phyloP scores from a whole-genome alignment of 2,797 vertebrate genomes.

The Alosa sapidissima region DNA sequence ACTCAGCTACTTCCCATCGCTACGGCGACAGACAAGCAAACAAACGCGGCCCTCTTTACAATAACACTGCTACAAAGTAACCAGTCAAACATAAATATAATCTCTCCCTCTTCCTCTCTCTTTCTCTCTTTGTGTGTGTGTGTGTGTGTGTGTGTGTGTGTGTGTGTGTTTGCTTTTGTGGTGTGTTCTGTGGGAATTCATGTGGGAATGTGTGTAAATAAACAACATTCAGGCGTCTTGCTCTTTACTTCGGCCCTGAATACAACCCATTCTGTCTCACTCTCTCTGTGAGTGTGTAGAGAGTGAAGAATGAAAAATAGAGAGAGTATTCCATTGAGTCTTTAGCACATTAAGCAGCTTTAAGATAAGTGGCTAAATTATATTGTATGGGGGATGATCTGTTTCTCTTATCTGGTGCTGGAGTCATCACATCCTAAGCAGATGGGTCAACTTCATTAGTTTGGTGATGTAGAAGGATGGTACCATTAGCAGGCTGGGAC shows the following conservation, averaged over 20 bases:
- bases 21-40: slow-evolving; percentile 15
- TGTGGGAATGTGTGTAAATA: neutral
- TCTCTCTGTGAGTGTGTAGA: neutral
- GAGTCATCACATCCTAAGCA: neutral
- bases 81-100: slow-evolving; percentile 3
- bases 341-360: neutral
- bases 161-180: neutral
- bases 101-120: too few relatives aligned
- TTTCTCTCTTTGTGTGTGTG: neutral
- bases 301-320: neutral
- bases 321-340: neutral
- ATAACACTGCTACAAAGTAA: slow-evolving; percentile 9
- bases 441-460: neutral
- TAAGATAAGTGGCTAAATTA: neutral
- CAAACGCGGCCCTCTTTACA: neutral
- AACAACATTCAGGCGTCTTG: neutral
- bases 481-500: neutral
- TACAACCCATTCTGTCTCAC: neutral
- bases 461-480: neutral
- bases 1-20: neutral
- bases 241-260: neutral
- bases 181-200: slow-evolving; percentile 2
- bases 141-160: neutral
- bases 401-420: neutral
- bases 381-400: neutral